Evolutionary conservation across 2,797 vertebrate species (phyloP).

Genomic region (Characodon lateralis): DNA sequence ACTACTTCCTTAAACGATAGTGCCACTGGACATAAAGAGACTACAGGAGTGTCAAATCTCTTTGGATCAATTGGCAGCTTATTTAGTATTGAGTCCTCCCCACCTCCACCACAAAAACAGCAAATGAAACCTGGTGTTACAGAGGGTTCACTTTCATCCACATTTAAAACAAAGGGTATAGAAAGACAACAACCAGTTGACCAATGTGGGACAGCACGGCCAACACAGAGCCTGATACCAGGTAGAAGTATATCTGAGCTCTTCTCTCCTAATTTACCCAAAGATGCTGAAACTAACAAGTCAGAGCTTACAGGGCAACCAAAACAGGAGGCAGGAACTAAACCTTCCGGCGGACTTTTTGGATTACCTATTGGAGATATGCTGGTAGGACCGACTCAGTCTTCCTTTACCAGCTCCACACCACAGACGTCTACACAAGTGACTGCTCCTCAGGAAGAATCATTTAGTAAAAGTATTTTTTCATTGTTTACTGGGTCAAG

Average conservation of each 20-base stretch:
- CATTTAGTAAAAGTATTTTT: conserved; percentile 69
- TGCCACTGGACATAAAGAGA: conserved; percentile 76
- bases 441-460: conserved; percentile 63
- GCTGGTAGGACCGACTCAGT: conserved; percentile 71
- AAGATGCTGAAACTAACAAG: conserved; percentile 32
- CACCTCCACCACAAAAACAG: conserved; percentile 60
- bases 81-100: conserved; percentile 82
- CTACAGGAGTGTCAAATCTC: conserved; percentile 80
- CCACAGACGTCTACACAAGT: conserved; percentile 39
- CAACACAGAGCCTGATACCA: conserved; percentile 44
- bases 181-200: conserved; percentile 73
- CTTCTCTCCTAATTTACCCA: conserved; percentile 48
- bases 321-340: conserved; percentile 72
- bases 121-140: conserved; percentile 62
- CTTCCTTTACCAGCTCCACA: conserved; percentile 51
- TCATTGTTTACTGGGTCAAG: conserved; percentile 69
- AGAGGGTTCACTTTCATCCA: conserved; percentile 52
- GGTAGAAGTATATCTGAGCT: conserved; percentile 66
- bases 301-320: conserved; percentile 65
- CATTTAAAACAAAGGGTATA: conserved; percentile 64
- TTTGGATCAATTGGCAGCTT: conserved; percentile 88
- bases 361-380: conserved; percentile 84
- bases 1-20: conserved; percentile 49
- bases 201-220: conserved; percentile 42
- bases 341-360: conserved; percentile 78